phyloP scores from a whole-genome alignment of 2,113 vertebrate genomes.

The Ranitomeya imitator region DNA sequence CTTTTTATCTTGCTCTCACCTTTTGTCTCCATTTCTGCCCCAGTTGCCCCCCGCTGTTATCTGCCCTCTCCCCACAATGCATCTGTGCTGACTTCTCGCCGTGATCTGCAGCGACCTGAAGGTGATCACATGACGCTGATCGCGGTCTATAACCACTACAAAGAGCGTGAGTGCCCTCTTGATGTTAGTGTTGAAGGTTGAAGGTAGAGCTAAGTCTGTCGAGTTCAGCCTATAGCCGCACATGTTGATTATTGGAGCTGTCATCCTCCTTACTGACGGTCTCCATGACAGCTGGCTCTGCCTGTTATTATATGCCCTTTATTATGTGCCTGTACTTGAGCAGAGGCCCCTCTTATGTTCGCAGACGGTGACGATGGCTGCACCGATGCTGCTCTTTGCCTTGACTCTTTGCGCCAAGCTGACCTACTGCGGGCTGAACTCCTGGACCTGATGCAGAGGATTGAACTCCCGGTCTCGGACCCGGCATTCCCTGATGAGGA shows the following conservation, averaged over 20 bases:
- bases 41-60: slow-evolving; percentile 12
- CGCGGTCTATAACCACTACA: slow-evolving; percentile 12
- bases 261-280: not conserved
- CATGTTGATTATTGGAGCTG: too few species aligned
- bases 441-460: slow-evolving; percentile 89
- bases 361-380: slow-evolving; percentile 84
- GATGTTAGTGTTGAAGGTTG: too few species aligned
- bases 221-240: too few species aligned
- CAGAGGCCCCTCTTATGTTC: not conserved
- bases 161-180: not conserved
- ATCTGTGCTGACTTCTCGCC: not conserved
- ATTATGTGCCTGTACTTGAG: too few species aligned
- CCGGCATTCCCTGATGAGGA: slow-evolving; percentile 85
- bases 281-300: not conserved
- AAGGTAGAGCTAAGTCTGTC: too few species aligned
- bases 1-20: not conserved
- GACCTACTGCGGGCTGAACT: slow-evolving; percentile 82
- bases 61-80: slow-evolving; percentile 9
- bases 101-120: slow-evolving; percentile 15
- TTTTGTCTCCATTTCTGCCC: not conserved
- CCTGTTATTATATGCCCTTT: not conserved
- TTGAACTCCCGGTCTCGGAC: slow-evolving; percentile 88
- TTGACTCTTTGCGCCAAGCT: slow-evolving; percentile 78
- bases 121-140: slow-evolving; percentile 42
- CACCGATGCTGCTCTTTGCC: slow-evolving; percentile 76